phyloP scores from a whole-genome alignment of 2,113 vertebrate species.

The Fulmarus glacialis region DNA sequence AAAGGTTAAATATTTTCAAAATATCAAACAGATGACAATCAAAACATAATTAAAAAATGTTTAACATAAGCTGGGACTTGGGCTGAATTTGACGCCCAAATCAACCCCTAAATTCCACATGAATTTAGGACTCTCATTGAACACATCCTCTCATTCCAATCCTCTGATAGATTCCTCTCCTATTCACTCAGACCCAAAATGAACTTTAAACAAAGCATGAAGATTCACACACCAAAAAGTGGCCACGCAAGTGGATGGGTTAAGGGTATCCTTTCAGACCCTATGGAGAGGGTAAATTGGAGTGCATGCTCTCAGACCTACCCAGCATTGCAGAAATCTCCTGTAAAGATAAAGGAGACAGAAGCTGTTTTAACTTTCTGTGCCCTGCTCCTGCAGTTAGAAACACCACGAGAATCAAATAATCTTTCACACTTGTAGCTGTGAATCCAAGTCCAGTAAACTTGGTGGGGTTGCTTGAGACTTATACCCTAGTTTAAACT shows the following conservation, averaged over 20 bases:
- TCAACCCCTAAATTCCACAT: neutral
- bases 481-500: neutral
- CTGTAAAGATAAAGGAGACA: neutral
- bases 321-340: neutral
- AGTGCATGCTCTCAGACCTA: neutral
- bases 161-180: neutral
- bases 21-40: neutral
- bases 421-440: neutral
- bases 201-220: neutral
- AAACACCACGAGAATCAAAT: neutral
- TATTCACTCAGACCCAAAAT: neutral
- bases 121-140: neutral
- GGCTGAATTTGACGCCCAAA: neutral
- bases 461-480: neutral
- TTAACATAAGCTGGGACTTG: neutral
- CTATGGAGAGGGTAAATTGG: neutral
- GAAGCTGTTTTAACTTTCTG: neutral
- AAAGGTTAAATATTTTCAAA: conserved; percentile 39
- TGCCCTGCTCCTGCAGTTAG: neutral
- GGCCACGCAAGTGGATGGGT: neutral
- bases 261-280: neutral
- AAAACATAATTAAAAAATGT: neutral
- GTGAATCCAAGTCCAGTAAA: neutral
- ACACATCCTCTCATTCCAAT: neutral
- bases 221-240: neutral